A percentile compares a stretch with the other conserved stretches of the same genome.
Evolutionary conservation across 2,888 invertebrate species (phyloP).

Genomic region (Choristoneura rosaceana): DNA sequence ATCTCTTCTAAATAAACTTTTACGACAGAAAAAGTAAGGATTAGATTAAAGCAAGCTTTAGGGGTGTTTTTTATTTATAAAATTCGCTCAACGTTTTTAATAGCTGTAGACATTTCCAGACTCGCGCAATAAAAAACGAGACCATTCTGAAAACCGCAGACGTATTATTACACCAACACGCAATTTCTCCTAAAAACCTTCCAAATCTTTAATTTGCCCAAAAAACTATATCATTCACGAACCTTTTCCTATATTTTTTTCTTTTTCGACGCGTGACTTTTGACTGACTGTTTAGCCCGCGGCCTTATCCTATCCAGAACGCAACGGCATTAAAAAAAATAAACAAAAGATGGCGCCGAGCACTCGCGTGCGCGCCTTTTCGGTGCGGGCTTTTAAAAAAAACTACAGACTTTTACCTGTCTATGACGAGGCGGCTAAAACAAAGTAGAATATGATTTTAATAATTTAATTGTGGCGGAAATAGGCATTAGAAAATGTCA

Average conservation of each 20-base stretch:
- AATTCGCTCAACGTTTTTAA: slow-evolving; percentile 36
- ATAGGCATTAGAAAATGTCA: slow-evolving; percentile 42
- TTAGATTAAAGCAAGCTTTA: not conserved
- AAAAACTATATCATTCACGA: slow-evolving; percentile 83
- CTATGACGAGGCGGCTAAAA: slow-evolving; percentile 63
- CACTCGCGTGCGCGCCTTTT: slow-evolving; percentile 72
- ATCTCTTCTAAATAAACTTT: no score
- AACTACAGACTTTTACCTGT: slow-evolving; percentile 71
- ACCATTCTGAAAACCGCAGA: slow-evolving; percentile 55
- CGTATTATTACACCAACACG: slow-evolving; percentile 77
- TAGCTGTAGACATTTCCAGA: slow-evolving; percentile 12
- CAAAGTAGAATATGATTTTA: slow-evolving; percentile 55
- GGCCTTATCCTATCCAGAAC: slow-evolving; percentile 73
- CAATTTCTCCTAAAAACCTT: slow-evolving; percentile 74
- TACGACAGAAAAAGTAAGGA: no score
- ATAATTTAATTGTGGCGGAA: slow-evolving; percentile 41
- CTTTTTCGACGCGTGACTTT: slow-evolving; percentile 79
- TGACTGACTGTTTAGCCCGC: slow-evolving; percentile 81
- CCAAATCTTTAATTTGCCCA: slow-evolving; percentile 82
- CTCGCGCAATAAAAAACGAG: slow-evolving; percentile 46
- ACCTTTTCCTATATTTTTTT: slow-evolving; percentile 70
- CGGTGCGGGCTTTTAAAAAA: slow-evolving; percentile 76
- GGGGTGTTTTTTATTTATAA: not conserved
- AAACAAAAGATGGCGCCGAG: slow-evolving; percentile 72
- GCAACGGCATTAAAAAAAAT: slow-evolving; percentile 72